phyloP scores from a whole-genome alignment of 1,140 invertebrate genomes.

The Calliopsis andreniformis region DNA sequence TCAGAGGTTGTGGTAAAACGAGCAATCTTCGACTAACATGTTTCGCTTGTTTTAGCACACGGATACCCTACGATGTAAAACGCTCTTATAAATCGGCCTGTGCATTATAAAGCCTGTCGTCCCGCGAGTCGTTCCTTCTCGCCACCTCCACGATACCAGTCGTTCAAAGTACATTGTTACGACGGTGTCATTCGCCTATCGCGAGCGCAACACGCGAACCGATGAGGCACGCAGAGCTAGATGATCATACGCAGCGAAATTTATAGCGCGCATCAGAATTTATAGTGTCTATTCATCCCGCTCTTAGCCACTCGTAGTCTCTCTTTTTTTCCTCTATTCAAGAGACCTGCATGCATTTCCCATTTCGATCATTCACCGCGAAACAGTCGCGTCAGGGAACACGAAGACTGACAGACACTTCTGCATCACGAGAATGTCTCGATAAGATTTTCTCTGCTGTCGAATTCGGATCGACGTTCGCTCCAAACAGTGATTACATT shows the following conservation, averaged over 20 bases:
- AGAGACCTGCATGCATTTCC: conserved; percentile 5
- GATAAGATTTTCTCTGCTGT: too few relatives aligned
- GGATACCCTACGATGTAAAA: too few relatives aligned
- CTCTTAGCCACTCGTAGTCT: neutral
- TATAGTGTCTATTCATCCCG: conserved; percentile 28
- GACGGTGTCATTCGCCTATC: conserved; percentile 42
- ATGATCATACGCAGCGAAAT: conserved; percentile 18
- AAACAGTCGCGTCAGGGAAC: too few relatives aligned
- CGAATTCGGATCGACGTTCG: too few relatives aligned
- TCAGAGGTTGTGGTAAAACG: too few relatives aligned
- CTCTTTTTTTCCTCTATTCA: neutral
- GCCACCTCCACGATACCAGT: conserved; percentile 21
- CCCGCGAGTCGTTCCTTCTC: conserved; percentile 2
- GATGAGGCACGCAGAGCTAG: neutral
- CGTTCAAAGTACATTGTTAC: conserved; percentile 43
- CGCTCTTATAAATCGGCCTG: too few relatives aligned
- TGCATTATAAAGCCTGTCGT: neutral
- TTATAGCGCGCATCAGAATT: conserved; percentile 20
- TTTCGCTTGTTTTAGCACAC: too few relatives aligned
- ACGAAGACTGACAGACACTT: too few relatives aligned
- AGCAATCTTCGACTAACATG: too few relatives aligned
- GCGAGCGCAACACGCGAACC: neutral
- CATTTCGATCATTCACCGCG: too few relatives aligned
- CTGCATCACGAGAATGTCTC: too few relatives aligned
- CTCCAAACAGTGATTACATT: too few relatives aligned